Percentiles rank a stretch among this genome's conserved stretches.
phyloP scores from a whole-genome alignment of 2,113 vertebrate genomes.

The Diadophis punctatus region DNA sequence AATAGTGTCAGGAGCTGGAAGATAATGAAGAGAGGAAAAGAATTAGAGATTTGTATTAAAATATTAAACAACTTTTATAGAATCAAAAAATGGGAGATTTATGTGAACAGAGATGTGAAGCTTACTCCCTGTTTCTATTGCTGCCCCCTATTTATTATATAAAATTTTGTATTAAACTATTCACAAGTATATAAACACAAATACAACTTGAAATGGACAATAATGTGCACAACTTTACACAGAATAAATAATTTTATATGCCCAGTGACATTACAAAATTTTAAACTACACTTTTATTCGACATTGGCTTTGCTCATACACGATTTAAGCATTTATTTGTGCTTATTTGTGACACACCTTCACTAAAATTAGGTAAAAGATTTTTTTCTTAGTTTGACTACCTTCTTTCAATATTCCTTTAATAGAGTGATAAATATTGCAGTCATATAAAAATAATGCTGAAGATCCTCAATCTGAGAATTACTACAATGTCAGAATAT shows the following conservation, averaged over 20 bases:
- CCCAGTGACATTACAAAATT: background rate
- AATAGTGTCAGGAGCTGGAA: background rate
- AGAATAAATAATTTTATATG: background rate
- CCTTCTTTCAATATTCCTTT: background rate
- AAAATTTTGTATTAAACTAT: background rate
- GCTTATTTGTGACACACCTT: background rate
- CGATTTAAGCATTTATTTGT: background rate
- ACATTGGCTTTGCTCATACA: background rate
- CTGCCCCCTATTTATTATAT: background rate
- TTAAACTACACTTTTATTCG: background rate
- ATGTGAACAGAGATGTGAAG: background rate
- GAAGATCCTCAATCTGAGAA: background rate
- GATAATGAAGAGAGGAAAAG: background rate
- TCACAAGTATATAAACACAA: background rate
- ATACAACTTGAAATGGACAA: conserved; percentile 1
- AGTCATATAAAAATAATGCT: background rate
- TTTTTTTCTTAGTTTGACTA: background rate
- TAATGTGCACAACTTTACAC: conserved; percentile 21
- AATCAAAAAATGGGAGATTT: background rate
- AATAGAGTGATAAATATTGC: background rate
- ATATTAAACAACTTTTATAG: background rate
- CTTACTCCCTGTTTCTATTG: too few species aligned
- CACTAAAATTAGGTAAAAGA: background rate
- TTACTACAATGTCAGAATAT: background rate
- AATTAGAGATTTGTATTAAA: background rate